Percentiles rank a stretch among this genome's conserved stretches.
phyloP scores from a whole-genome alignment of 1,140 invertebrate species.

The Leptopilina clavipes region DNA sequence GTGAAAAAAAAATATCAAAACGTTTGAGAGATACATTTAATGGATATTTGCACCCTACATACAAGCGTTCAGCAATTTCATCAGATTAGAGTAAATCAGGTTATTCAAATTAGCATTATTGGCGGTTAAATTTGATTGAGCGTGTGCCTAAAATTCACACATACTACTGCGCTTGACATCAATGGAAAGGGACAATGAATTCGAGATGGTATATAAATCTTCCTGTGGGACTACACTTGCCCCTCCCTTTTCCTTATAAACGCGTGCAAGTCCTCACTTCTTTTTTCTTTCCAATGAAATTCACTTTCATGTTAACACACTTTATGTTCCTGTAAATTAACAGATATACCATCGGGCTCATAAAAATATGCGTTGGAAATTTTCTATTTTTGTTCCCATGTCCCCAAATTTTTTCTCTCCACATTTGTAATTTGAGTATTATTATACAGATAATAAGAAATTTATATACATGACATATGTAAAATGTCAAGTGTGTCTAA shows the following conservation, averaged over 20 bases:
- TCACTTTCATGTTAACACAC: conserved; percentile 6
- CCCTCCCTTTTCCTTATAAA: neutral
- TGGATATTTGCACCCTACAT: neutral
- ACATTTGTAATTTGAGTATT: conserved; percentile 10
- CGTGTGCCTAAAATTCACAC: conserved; percentile 29
- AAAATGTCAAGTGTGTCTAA: too few species aligned
- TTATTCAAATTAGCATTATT: conserved; percentile 28
- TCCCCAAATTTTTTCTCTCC: neutral
- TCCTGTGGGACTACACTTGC: neutral
- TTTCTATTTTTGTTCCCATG: neutral
- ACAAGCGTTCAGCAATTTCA: conserved; percentile 9
- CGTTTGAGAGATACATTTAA: neutral
- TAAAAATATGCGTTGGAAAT: neutral
- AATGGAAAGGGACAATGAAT: neutral
- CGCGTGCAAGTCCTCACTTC: neutral
- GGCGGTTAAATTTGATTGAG: conserved; percentile 29
- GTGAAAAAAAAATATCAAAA: neutral
- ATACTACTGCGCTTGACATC: conserved; percentile 15
- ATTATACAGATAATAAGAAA: too few species aligned
- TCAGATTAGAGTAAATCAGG: neutral
- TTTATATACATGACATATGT: too few species aligned
- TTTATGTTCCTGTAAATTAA: conserved; percentile 4
- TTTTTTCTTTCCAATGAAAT: conserved; percentile 19
- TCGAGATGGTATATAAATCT: conserved; percentile 18
- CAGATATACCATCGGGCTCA: neutral